phyloP scores from a whole-genome alignment of 1,140 invertebrate genomes.

The Cherax destructor region DNA sequence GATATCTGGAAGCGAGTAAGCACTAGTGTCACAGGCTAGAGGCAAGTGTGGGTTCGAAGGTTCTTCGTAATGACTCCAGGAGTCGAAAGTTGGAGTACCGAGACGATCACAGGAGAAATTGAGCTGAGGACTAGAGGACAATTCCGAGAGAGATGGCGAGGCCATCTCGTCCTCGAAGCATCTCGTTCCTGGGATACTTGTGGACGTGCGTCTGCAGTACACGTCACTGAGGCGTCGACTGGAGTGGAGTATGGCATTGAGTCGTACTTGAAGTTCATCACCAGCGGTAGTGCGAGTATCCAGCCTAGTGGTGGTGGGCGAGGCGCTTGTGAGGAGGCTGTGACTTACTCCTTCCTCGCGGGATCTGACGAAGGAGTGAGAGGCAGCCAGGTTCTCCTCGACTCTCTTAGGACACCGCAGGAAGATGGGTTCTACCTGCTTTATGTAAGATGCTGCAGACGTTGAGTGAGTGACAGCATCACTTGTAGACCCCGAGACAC shows the following conservation, averaged over 20 bases:
- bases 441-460: conserved; percentile 12
- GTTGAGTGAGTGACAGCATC: conserved; percentile 17
- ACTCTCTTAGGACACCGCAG: conserved; percentile 35
- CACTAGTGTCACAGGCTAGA: neutral
- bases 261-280: conserved; percentile 50
- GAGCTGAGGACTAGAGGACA: neutral
- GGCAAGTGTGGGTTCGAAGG: neutral
- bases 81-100: conserved; percentile 13
- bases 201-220: neutral
- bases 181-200: neutral
- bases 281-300: conserved; percentile 17
- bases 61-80: conserved; percentile 25
- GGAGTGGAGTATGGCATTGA: conserved; percentile 54
- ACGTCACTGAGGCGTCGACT: neutral
- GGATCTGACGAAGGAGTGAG: conserved; percentile 38
- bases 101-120: neutral
- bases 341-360: conserved; percentile 3
- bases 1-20: neutral
- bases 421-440: conserved; percentile 48
- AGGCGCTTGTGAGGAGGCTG: neutral
- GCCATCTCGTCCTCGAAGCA: neutral
- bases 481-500: conserved; percentile 13
- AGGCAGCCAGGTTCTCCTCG: conserved; percentile 37
- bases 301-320: conserved; percentile 3
- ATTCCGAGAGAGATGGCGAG: neutral